Base-by-base conservation (phyloP, 2,113 vertebrate genomes). In the Eclectus roratus region DNA sequence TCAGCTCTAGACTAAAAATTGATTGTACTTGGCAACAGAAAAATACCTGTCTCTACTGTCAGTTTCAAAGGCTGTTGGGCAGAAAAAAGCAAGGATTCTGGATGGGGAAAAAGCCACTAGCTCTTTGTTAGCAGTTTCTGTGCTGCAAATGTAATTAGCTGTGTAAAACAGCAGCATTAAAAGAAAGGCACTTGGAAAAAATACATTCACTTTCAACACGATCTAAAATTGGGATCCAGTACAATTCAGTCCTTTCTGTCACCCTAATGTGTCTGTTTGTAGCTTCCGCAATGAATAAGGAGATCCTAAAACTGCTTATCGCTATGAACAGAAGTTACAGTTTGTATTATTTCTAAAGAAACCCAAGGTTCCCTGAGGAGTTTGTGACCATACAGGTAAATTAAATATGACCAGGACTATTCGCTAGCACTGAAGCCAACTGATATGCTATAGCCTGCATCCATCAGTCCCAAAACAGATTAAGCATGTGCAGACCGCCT, bases 1-100 rank as follows among this genome's bases (percentile, higher is more conserved):
- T 86, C 86, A 74, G 23, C 46, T 70, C 50, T 74, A 71, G 80
- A 84, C 55, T 86, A 84, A 61, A 44, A 94, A 82, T 69, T 76
- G 55, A 79, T 92, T 85, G 17, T 35, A 72, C 88, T 66, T 91
- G 87, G 71, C 68, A 95, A 85, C 29, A 94, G 46, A 69, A 95
- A 87, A 94, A 70, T 35, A 55, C n/a, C 17, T n/a, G 15, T 70
- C 41, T 85, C 79, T 31, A 27, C 27, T 86, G 64, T 63, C 39
- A 90, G 68, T 64, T 63, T 73, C 60, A 64, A 82, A 85, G 55
- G 10, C 61, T 70, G 11, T 28, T 20, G 29, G 56, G 69, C 35
- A 85, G 76, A 69, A 86, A 63, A 66, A 55, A 73, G 19, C 23
- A 66, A 56, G 50, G 16, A 81, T 86, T 91, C 52, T 60, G 63